phyloP scores from a whole-genome alignment of 2,797 vertebrate genomes.

The Naso thynnoides region DNA sequence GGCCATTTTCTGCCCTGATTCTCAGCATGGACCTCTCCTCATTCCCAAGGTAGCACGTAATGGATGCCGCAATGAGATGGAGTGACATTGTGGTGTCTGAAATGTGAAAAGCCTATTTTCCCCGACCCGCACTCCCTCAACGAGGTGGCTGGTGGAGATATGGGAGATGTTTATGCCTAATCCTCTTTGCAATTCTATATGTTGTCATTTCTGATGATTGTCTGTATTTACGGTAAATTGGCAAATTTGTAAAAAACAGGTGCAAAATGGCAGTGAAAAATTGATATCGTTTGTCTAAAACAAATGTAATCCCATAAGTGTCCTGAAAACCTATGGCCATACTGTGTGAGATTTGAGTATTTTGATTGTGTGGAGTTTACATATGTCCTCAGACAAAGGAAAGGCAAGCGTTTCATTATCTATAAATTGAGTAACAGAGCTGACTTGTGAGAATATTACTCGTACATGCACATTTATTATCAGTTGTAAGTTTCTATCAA shows the following conservation, averaged over 20 bases:
- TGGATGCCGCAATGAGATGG: slow-evolving; percentile 84
- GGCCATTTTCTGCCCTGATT: slow-evolving; percentile 85
- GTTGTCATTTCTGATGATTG: slow-evolving; percentile 81
- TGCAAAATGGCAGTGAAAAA: slow-evolving; percentile 55
- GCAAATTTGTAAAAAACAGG: slow-evolving; percentile 77
- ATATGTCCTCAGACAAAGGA: slow-evolving; percentile 31
- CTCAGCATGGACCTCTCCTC: slow-evolving; percentile 81
- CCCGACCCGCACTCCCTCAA: slow-evolving; percentile 74
- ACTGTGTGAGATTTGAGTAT: slow-evolving; percentile 45
- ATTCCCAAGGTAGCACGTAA: slow-evolving; percentile 84
- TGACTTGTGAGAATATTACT: slow-evolving; percentile 15
- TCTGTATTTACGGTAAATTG: slow-evolving; percentile 77
- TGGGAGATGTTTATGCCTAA: slow-evolving; percentile 77
- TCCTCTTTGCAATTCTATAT: slow-evolving; percentile 82
- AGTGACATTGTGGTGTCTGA: slow-evolving; percentile 84
- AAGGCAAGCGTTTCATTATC: slow-evolving; percentile 31
- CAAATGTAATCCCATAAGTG: slow-evolving; percentile 57
- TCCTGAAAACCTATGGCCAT: slow-evolving; percentile 31
- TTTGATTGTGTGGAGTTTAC: slow-evolving; percentile 31
- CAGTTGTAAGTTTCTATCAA: slow-evolving; percentile 49
- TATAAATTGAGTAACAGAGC: slow-evolving; percentile 32
- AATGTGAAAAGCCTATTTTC: slow-evolving; percentile 85
- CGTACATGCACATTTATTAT: slow-evolving; percentile 36
- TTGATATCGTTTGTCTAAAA: slow-evolving; percentile 51
- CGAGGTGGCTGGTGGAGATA: slow-evolving; percentile 70